Base-by-base conservation (phyloP, 2,888 invertebrate genomes). In the Incurvaria masculella region DNA sequence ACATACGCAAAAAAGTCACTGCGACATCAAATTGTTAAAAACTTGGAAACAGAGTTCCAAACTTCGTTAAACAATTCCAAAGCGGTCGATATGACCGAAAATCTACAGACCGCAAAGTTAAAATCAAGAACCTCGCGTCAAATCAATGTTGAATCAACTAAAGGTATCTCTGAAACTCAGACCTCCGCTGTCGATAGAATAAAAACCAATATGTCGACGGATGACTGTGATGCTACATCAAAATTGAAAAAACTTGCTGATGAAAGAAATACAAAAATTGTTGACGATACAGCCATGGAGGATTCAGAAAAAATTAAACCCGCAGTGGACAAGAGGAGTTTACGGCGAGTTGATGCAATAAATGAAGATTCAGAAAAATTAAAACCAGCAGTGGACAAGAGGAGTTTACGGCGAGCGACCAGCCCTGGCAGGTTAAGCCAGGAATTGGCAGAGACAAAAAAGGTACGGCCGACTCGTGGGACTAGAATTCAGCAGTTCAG, bases 21-120 rank as follows among this genome's bases (percentile, higher is more conserved):
- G 0, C 55, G 64, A 2, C 57, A 57, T 2, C 62, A 61, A 2
- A 61, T 73, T 0, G 69, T 71, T 0, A 76, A 74, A 47, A 74
- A 73, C 52, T 52, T 75, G 1, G 72, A 75, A 42, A 49, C 57
- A 0, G 74, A 74, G 14, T 74, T 75, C 23, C 58, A 59, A 0
- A 69, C 70, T 0, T 68, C 45, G 11, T 21, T 23, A 17, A 26
- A 21, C 5, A 16, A 6, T 2, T 21, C 42, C 17, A 11, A 33
- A 27, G 18, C 21, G 20, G 16, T 21, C 40, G 6, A 3, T 69
- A 0, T 59, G 59, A 49, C 8, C 17, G 20, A 42, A 42, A n/a
- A 5, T 5, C 10, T 18, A 40, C 14, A 40, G 8, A 6, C 40
- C 14, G 14, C 17, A 40, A 40, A 40, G 17, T 6, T 40, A 16